Evolutionary conservation across 2,797 vertebrate species (phyloP).

Genomic region (Dermochelys coriacea): DNA sequence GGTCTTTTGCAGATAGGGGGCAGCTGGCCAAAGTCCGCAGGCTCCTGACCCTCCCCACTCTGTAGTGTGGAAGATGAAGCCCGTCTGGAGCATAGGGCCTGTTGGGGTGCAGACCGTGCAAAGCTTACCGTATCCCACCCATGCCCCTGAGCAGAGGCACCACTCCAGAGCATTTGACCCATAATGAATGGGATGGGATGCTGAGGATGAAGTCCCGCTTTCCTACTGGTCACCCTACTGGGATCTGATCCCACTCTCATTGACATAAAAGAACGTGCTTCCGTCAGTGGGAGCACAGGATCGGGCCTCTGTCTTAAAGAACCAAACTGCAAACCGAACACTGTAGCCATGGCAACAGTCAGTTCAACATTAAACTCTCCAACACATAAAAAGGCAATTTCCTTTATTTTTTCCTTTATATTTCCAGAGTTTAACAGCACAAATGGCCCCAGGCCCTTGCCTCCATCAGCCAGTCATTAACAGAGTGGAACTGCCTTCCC

Average conservation of each 20-base stretch:
- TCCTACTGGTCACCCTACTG: fast-evolving
- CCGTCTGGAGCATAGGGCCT: not conserved
- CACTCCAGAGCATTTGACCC: not conserved
- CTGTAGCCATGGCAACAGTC: conserved; percentile 77
- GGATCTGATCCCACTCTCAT: conserved; percentile 10
- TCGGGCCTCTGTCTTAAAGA: conserved; percentile 68
- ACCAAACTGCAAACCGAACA: conserved; percentile 72
- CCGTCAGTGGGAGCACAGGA: conserved; percentile 68
- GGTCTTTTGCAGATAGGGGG: not conserved
- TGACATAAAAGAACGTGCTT: conserved; percentile 34
- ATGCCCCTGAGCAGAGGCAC: not conserved
- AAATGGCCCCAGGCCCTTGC: conserved; percentile 73
- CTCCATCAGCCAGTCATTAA: conserved; percentile 76
- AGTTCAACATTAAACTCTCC: conserved; percentile 75
- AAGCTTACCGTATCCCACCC: not conserved
- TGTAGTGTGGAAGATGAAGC: not conserved
- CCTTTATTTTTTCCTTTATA: conserved; percentile 73
- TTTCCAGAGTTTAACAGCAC: conserved; percentile 76
- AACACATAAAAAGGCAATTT: conserved; percentile 78
- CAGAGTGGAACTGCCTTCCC: conserved; percentile 73
- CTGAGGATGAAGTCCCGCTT: not conserved
- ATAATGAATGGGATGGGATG: not conserved
- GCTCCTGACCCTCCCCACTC: not conserved
- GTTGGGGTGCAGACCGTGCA: not conserved
- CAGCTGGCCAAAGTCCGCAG: not conserved